Percentiles rank a stretch among this genome's conserved stretches.
Evolutionary conservation across 1,140 invertebrate genomes (phyloP).

Genomic region (Trypoxylus dichotomus): DNA sequence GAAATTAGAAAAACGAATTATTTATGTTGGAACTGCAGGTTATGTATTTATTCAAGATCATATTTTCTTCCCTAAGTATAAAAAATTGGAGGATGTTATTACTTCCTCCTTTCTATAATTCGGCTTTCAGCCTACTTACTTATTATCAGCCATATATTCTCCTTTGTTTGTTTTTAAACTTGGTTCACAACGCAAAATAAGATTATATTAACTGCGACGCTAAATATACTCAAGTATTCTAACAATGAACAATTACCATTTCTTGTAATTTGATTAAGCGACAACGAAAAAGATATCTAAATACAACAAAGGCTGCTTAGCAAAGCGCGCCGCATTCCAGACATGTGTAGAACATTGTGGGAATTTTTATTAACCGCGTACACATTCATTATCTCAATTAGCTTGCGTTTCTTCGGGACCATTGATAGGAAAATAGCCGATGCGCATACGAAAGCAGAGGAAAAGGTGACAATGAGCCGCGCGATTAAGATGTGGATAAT

Average conservation of each 20-base stretch:
- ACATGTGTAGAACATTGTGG: conserved; percentile 19
- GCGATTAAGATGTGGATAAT: not conserved
- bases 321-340: conserved; percentile 18
- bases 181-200: not conserved
- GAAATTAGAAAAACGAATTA: too few species aligned
- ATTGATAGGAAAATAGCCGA: conserved; percentile 18
- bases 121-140: too few species aligned
- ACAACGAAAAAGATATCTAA: conserved; percentile 15
- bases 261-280: conserved; percentile 25
- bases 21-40: too few species aligned
- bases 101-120: too few species aligned
- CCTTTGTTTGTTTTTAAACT: not conserved
- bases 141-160: too few species aligned
- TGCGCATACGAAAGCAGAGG: conserved; percentile 1
- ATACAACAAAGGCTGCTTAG: conserved; percentile 19
- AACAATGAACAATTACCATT: conserved; percentile 24
- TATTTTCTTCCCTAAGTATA: too few species aligned
- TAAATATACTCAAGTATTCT: not conserved
- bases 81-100: too few species aligned
- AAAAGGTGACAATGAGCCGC: not conserved
- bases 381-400: conserved; percentile 23
- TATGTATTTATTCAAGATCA: too few species aligned
- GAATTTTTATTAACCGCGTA: conserved; percentile 24
- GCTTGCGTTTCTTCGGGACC: conserved; percentile 5
- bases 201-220: not conserved